Percentiles rank a stretch among this genome's conserved stretches.
Conservation (phyloP, 2,888 invertebrate species). For the Phyllotreta striolata region DNA sequence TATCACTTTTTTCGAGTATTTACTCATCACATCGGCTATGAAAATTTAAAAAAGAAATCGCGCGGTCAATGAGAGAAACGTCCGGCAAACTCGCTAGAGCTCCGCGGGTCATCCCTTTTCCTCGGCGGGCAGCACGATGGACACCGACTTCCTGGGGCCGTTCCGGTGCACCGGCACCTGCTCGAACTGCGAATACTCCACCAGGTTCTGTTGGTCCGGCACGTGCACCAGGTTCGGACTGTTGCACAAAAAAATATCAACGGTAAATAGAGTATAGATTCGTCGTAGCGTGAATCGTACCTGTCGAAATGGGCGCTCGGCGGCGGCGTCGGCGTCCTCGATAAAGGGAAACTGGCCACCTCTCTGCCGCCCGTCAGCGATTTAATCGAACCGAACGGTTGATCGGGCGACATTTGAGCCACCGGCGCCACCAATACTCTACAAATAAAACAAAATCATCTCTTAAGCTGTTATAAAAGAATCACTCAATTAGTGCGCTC, state of each 20-base stretch:
- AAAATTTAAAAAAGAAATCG: not conserved
- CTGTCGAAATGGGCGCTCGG: constrained; percentile 63
- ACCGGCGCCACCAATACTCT: constrained; percentile 72
- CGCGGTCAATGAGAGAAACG: constrained; percentile 12
- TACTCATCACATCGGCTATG: not conserved
- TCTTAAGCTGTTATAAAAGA: no score
- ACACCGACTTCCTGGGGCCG: constrained; percentile 65
- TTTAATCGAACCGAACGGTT: constrained; percentile 78
- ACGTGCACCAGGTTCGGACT: constrained; percentile 59
- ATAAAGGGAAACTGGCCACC: constrained; percentile 80
- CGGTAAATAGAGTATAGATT: no score
- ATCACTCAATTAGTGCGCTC: no score
- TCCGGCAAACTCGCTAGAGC: constrained; percentile 39
- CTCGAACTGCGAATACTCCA: constrained; percentile 54
- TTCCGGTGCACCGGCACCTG: constrained; percentile 52
- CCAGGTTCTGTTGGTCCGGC: constrained; percentile 57
- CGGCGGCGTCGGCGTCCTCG: constrained; percentile 77
- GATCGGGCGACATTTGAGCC: constrained; percentile 75
- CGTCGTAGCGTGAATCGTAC: constrained; percentile 39
- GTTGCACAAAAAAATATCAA: constrained; percentile 45
- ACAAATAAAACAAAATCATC: no score
- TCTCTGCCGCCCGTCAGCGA: constrained; percentile 76
- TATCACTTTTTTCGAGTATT: not conserved
- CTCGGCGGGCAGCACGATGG: constrained; percentile 68
- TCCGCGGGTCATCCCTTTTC: constrained; percentile 62